A percentile compares a stretch with the other conserved stretches of the same genome.
Evolutionary conservation across 1,140 invertebrate species (phyloP).

Genomic region (Magallana gigas): DNA sequence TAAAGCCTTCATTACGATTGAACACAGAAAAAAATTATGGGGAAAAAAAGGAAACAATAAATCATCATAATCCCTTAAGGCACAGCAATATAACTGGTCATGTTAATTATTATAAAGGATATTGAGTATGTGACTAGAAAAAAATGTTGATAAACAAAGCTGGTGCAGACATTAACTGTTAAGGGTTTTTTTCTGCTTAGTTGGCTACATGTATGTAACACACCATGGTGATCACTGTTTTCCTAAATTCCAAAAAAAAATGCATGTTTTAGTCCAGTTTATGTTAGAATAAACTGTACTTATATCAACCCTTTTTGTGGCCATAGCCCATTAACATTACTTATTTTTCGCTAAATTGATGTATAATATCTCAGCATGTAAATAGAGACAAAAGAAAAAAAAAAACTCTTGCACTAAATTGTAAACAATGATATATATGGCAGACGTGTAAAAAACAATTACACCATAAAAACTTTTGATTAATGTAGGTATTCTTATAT

Average conservation of each 20-base stretch:
- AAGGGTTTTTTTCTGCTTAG: neutral
- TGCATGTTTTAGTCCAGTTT: neutral
- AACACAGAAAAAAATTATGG: slow-evolving; percentile 55
- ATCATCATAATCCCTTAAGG: slow-evolving; percentile 70
- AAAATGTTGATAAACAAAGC: slow-evolving; percentile 43
- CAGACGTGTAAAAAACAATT: slow-evolving; percentile 34
- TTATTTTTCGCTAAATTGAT: neutral
- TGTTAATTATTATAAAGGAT: slow-evolving; percentile 61
- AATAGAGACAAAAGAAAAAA: slow-evolving; percentile 38
- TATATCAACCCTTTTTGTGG: slow-evolving; percentile 7
- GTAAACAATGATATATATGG: slow-evolving; percentile 36
- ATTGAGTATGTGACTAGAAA: slow-evolving; percentile 75
- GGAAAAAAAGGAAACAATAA: slow-evolving; percentile 52
- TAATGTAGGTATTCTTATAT: slow-evolving; percentile 8
- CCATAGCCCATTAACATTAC: neutral
- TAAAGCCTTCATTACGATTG: slow-evolving; percentile 57
- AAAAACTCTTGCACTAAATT: slow-evolving; percentile 32
- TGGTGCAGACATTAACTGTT: slow-evolving; percentile 42
- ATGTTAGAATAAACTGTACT: neutral
- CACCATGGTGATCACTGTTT: neutral
- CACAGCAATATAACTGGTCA: slow-evolving; percentile 70
- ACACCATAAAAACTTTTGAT: slow-evolving; percentile 28
- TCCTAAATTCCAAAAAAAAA: neutral
- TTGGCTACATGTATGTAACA: neutral
- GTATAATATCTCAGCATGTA: slow-evolving; percentile 38